phyloP scores from a whole-genome alignment of 2,888 invertebrate genomes.

The Macrophya alboannulata region DNA sequence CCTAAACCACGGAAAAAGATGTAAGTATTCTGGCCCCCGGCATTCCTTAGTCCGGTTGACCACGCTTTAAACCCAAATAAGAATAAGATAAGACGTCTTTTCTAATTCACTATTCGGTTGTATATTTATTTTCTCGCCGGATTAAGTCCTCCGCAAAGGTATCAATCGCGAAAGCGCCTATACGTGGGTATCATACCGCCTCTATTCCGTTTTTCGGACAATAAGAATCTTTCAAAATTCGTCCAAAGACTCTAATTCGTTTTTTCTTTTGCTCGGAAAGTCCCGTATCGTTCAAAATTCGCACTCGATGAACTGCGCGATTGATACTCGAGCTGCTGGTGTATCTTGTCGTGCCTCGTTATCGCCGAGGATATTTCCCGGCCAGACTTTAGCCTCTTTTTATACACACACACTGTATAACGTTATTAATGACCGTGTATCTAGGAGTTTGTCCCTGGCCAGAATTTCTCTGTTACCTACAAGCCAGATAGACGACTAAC shows the following conservation, averaged over 20 bases:
- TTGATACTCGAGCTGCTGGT: no score
- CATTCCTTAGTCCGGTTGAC: constrained; percentile 74
- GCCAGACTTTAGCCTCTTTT: not conserved
- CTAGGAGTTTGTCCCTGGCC: constrained; percentile 21
- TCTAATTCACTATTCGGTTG: constrained; percentile 54
- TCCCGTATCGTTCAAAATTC: not conserved
- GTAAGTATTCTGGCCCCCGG: constrained; percentile 75
- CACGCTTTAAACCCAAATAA: constrained; percentile 70
- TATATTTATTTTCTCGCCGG: constrained; percentile 57
- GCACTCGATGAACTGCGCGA: no score
- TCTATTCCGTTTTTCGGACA: not conserved
- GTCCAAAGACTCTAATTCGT: no score
- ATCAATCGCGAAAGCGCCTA: not conserved
- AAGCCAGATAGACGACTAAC: constrained; percentile 31
- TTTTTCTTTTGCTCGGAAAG: not conserved
- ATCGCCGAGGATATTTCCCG: not conserved
- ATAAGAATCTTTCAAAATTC: not conserved
- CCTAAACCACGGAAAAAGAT: constrained; percentile 79
- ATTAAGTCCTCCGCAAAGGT: constrained; percentile 17
- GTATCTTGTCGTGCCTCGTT: no score
- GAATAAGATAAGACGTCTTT: constrained; percentile 71
- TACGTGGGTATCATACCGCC: no score
- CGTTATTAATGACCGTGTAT: constrained; percentile 13
- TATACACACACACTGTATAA: not conserved
- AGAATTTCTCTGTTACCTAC: not conserved